Percentiles rank a stretch among this genome's conserved stretches.
Conservation (phyloP, 2,888 invertebrate genomes). For the Stenichneumon culpator region DNA sequence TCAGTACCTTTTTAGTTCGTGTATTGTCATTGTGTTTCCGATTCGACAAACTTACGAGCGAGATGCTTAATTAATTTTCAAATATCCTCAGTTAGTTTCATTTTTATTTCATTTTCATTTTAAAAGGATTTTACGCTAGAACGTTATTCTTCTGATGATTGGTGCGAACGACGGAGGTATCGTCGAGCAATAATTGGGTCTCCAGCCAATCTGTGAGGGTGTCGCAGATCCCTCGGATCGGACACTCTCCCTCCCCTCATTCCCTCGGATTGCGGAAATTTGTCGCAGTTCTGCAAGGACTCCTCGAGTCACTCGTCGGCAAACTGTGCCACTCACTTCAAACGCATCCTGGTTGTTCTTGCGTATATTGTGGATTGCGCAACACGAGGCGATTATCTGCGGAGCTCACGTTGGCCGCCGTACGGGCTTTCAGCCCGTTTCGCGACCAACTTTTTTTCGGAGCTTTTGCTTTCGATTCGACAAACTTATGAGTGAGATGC, state of each 20-base stretch:
- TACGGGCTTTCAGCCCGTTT: constrained; percentile 70
- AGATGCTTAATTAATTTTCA: background rate
- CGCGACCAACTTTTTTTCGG: too few relatives aligned
- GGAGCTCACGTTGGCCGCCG: constrained; percentile 72
- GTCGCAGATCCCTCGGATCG: constrained; percentile 43
- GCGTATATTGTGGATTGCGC: constrained; percentile 75
- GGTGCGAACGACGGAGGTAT: background rate
- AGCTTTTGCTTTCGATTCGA: too few relatives aligned
- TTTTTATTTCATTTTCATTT: too few relatives aligned
- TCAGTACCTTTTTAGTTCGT: too few relatives aligned
- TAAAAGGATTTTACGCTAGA: background rate
- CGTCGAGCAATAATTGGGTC: background rate
- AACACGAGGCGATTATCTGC: constrained; percentile 75
- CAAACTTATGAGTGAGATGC: too few relatives aligned
- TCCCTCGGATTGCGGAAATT: constrained; percentile 72
- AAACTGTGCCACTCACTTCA: constrained; percentile 11
- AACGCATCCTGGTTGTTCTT: constrained; percentile 68
- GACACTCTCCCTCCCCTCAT: constrained; percentile 51
- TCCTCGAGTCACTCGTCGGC: constrained; percentile 69
- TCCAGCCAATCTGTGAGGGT: constrained; percentile 31
- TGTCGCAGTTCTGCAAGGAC: constrained; percentile 53
- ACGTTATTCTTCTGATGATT: constrained; percentile 1
- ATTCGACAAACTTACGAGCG: too few relatives aligned
- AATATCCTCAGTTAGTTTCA: background rate
- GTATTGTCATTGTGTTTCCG: too few relatives aligned